Base-by-base conservation (phyloP, 1,140 invertebrate genomes). In the Cyclina sinensis region DNA sequence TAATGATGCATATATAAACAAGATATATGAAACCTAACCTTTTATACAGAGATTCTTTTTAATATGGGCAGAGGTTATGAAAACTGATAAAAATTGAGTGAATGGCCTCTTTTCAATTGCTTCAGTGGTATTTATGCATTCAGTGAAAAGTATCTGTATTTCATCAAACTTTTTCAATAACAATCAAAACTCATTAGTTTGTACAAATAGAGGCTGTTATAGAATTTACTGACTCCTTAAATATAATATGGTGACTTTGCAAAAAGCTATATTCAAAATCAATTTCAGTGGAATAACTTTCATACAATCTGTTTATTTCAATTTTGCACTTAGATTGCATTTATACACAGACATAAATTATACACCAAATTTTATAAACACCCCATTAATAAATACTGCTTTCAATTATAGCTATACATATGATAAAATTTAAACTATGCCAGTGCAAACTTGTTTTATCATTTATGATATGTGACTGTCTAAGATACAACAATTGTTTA, bases 181-280 rank as follows among this genome's bases (percentile, higher is more conserved):
- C 16, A 57, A 57, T 18, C 35, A 70, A 62, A 62, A 27, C 57
- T 62, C 57, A 62, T 62, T 62, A 62, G 57, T 24, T 62, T 62
- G 7, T 27, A 9, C 57, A 62, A 62, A 62, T 27, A 62, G 24
- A 62, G n/a, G 24, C 24, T 62, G 9, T 62, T 27, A 62, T 62
- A 27, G 57, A 62, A 4, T 62, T 27, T 62, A 62, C 24, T 11
- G 51, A 62, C 5, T 24, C 7, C 57, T 9, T 62, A 27, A 11
- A 27, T 7, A 62, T 4, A 0, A n/a, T 27, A 62, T 11, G 5
- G n/a, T 62, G 57, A 62, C 57, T 62, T 62, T 62, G 57, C 57
- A 62, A 18, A 21, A 62, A 62, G 27, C 24, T 43, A 7, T 14
- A 43, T 7, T 43, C 14, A 43, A 43, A 43, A 7, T 43, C 4